Conservation (phyloP, 2,797 vertebrate species). For the Moxostoma hubbsi region DNA sequence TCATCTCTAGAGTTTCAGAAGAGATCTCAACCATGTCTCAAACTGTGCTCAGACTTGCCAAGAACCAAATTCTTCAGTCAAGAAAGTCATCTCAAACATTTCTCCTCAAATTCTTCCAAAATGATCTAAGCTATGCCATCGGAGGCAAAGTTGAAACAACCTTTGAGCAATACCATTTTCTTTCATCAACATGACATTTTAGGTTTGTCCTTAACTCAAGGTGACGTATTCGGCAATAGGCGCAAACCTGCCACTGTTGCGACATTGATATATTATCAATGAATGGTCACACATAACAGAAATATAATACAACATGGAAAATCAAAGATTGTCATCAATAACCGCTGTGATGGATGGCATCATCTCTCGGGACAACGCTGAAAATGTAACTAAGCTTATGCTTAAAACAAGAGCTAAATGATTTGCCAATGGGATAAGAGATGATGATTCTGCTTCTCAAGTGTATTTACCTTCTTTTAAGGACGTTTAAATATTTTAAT, state of each 20-base stretch:
- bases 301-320: slow-evolving; percentile 44
- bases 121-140: neutral
- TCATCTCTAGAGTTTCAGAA: no score
- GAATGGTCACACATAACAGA: slow-evolving; percentile 50
- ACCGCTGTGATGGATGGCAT: slow-evolving; percentile 55
- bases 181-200: neutral
- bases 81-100: no score
- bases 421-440: no score
- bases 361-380: slow-evolving; percentile 1
- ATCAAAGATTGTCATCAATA: slow-evolving; percentile 58
- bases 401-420: no score
- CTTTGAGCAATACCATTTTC: neutral
- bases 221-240: slow-evolving; percentile 57
- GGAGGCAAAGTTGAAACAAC: neutral
- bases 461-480: no score
- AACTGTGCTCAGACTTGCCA: no score
- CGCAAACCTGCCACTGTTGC: slow-evolving; percentile 28
- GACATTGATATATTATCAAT: slow-evolving; percentile 47
- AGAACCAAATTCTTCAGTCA: no score
- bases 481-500: no score
- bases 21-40: no score
- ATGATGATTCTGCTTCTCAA: no score
- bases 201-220: slow-evolving; percentile 60
- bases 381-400: no score
- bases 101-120: no score